phyloP scores from a whole-genome alignment of 2,888 invertebrate species.

The Hirtodrosophila cameraria region DNA sequence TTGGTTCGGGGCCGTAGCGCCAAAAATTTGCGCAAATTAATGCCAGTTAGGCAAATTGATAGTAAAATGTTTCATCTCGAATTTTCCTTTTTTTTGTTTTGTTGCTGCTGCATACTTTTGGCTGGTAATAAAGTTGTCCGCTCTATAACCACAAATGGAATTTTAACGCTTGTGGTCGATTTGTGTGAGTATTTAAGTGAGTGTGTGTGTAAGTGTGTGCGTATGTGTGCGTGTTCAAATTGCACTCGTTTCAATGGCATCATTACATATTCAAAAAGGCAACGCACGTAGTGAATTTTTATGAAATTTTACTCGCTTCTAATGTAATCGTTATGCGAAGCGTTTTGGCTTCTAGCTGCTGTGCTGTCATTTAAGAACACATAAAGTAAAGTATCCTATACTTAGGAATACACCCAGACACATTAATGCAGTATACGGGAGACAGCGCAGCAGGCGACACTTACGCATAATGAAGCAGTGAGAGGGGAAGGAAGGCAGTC shows the following conservation, averaged over 20 bases:
- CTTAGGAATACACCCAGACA: conserved; percentile 49
- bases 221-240: conserved; percentile 58
- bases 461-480: conserved; percentile 43
- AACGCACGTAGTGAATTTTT: conserved; percentile 72
- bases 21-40: conserved; percentile 69
- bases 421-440: conserved; percentile 45
- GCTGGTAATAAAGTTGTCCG: conserved; percentile 67
- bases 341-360: conserved; percentile 44
- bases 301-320: conserved; percentile 75
- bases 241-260: conserved; percentile 63
- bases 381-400: conserved; percentile 80
- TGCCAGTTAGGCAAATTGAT: conserved; percentile 61
- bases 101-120: conserved; percentile 41
- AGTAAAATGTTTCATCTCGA: conserved; percentile 58
- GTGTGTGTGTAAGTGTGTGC: conserved; percentile 10
- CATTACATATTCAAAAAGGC: conserved; percentile 77
- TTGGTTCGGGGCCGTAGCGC: conserved; percentile 58
- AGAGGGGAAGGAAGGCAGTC: background rate
- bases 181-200: conserved; percentile 36
- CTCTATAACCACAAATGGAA: conserved; percentile 70
- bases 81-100: conserved; percentile 9
- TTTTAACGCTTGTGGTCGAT: conserved; percentile 69
- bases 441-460: conserved; percentile 3
- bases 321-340: conserved; percentile 73
- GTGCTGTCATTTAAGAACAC: conserved; percentile 74